Evolutionary conservation across 2,888 invertebrate species (phyloP).

Genomic region (Dorcus parallelipipedus): DNA sequence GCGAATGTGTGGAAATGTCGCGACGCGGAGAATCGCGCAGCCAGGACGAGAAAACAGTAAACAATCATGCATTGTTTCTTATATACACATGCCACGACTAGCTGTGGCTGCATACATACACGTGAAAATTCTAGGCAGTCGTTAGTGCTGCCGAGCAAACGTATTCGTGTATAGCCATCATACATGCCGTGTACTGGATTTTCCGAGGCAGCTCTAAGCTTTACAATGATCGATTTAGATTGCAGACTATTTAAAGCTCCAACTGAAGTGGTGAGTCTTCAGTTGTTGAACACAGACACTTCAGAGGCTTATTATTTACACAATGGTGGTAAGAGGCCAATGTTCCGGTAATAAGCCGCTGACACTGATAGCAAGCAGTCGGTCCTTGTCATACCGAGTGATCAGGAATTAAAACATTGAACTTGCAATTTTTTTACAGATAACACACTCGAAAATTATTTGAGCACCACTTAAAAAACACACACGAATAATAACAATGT

Average conservation of each 20-base stretch:
- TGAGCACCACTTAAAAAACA: conserved; percentile 49
- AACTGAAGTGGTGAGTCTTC: conserved; percentile 23
- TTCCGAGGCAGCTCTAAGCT: conserved; percentile 45
- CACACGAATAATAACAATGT: conserved; percentile 50
- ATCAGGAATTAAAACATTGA: conserved; percentile 47
- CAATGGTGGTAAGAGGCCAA: conserved; percentile 21
- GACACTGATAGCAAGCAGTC: conserved; percentile 44
- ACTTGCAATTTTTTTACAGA: conserved; percentile 50
- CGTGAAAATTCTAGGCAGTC: conserved; percentile 39
- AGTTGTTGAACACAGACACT: conserved; percentile 24
- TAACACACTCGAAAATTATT: conserved; percentile 49
- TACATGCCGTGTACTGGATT: conserved; percentile 47
- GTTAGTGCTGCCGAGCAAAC: conserved; percentile 45
- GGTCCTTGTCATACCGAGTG: conserved; percentile 45
- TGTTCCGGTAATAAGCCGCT: conserved; percentile 22
- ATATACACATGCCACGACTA: conserved; percentile 41
- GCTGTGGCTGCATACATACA: conserved; percentile 44
- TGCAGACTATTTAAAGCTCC: conserved; percentile 39
- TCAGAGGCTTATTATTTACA: conserved; percentile 23
- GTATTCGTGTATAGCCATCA: conserved; percentile 48
- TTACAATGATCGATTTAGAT: conserved; percentile 37
- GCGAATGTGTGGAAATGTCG: too few relatives aligned
- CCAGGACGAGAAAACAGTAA: conserved; percentile 27
- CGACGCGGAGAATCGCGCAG: conserved; percentile 21
- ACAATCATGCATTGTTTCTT: conserved; percentile 30